Evolutionary conservation across 2,113 vertebrate species (phyloP).

Genomic region (Erythrocercus mccallii): DNA sequence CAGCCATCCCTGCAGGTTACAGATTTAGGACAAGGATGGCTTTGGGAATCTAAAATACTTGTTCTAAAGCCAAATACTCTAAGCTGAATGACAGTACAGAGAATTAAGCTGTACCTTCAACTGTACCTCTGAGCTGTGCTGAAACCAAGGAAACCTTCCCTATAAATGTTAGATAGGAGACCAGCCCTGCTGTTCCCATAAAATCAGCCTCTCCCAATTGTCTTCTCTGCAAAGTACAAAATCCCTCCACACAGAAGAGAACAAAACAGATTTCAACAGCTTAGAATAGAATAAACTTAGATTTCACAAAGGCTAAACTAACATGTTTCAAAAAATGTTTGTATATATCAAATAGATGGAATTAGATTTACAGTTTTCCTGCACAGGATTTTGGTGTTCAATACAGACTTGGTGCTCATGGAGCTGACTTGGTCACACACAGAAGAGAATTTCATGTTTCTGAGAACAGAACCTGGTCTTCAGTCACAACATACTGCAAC

Average conservation of each 20-base stretch:
- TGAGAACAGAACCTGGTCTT: neutral
- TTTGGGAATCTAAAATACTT: neutral
- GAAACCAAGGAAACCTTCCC: neutral
- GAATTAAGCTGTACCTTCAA: neutral
- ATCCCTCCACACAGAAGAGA: neutral
- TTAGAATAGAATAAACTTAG: neutral
- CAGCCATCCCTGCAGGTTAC: neutral
- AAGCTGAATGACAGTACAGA: neutral
- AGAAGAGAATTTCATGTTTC: neutral
- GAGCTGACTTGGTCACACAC: neutral
- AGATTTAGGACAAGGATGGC: neutral
- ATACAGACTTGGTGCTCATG: neutral
- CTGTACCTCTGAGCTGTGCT: neutral
- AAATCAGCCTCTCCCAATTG: slow-evolving; percentile 10
- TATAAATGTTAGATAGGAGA: neutral
- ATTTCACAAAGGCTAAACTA: neutral
- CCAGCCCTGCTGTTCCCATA: neutral
- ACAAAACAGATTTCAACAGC: neutral
- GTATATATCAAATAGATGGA: neutral
- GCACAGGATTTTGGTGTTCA: neutral
- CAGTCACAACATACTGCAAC: neutral
- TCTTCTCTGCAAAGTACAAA: neutral
- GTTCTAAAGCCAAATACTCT: neutral
- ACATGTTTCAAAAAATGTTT: neutral
- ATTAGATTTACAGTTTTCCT: neutral